Conservation (phyloP, 2,888 invertebrate genomes). For the Eurytoma californica region DNA sequence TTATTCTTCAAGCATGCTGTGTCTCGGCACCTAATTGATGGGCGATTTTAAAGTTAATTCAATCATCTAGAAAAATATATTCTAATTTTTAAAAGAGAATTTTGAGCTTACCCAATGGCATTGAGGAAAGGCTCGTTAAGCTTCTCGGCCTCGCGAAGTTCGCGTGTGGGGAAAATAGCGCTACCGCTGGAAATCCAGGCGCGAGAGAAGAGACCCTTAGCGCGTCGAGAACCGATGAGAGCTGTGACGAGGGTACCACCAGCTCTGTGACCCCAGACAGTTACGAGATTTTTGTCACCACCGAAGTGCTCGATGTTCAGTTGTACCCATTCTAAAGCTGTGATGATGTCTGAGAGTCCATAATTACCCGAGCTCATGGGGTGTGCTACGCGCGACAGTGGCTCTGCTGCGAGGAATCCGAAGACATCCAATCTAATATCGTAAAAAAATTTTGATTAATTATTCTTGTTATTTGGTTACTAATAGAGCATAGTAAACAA, state of each 20-base stretch:
- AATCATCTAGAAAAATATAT: neutral
- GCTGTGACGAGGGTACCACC: conserved; percentile 90
- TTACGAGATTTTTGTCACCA: conserved; percentile 86
- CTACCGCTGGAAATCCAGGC: conserved; percentile 90
- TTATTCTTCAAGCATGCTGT: conserved; percentile 75
- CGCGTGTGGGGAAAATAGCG: conserved; percentile 83
- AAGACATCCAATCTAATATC: conserved; percentile 76
- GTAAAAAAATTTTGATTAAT: too few relatives aligned
- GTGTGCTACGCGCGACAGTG: conserved; percentile 82
- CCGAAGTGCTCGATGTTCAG: conserved; percentile 90
- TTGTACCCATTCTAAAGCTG: conserved; percentile 87
- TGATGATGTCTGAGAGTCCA: conserved; percentile 87
- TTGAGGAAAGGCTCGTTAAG: conserved; percentile 80
- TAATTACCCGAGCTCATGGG: conserved; percentile 90
- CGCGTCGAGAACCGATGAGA: conserved; percentile 78
- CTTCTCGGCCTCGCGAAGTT: conserved; percentile 79
- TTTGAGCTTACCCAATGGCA: conserved; percentile 67
- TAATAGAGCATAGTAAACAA: too few relatives aligned
- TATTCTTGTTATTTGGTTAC: too few relatives aligned
- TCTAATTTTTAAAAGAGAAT: neutral
- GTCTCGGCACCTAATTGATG: conserved; percentile 76
- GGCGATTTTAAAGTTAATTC: neutral
- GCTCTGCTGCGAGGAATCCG: conserved; percentile 88
- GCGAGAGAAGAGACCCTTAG: conserved; percentile 83
- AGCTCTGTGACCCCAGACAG: conserved; percentile 89